Percentiles rank a stretch among this genome's conserved stretches.
Conservation (phyloP, 2,797 vertebrate genomes). For the Tapirus indicus region DNA sequence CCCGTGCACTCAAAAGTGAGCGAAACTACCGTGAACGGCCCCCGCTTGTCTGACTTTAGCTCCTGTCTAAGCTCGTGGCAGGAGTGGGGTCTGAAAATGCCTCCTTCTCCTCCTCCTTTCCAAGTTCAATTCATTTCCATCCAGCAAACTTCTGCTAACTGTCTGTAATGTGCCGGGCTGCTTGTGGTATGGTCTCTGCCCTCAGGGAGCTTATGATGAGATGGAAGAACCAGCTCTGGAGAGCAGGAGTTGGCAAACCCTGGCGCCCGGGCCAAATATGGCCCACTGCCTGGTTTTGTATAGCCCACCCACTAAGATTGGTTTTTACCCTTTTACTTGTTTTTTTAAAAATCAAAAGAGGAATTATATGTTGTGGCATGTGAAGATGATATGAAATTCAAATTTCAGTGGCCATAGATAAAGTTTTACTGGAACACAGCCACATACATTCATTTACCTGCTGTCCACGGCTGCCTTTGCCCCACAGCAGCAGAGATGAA, state of each 20-base stretch:
- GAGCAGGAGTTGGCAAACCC: not conserved
- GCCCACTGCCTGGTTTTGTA: not conserved
- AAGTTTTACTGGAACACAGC: not conserved
- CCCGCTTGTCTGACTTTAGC: not conserved
- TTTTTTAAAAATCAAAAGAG: conserved; percentile 29
- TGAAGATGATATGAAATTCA: not conserved
- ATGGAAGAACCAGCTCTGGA: not conserved
- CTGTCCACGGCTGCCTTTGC: not conserved
- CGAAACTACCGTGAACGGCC: not conserved
- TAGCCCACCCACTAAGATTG: not conserved
- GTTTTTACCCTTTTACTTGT: not conserved
- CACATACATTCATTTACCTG: fast-evolving
- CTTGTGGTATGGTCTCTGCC: not conserved
- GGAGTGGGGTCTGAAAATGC: not conserved
- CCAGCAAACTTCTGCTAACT: not conserved
- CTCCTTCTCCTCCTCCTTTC: not conserved
- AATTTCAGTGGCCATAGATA: not conserved
- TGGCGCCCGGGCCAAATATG: not conserved
- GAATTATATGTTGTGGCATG: not conserved
- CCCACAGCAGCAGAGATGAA: not conserved
- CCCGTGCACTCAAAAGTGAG: not conserved
- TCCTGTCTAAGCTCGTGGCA: conserved; percentile 56
- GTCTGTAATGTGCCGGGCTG: not conserved
- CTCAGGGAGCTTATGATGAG: not conserved
- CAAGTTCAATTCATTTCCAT: not conserved